Base-by-base conservation (phyloP, 2,888 invertebrate species). In the Drosophila barbarae region DNA sequence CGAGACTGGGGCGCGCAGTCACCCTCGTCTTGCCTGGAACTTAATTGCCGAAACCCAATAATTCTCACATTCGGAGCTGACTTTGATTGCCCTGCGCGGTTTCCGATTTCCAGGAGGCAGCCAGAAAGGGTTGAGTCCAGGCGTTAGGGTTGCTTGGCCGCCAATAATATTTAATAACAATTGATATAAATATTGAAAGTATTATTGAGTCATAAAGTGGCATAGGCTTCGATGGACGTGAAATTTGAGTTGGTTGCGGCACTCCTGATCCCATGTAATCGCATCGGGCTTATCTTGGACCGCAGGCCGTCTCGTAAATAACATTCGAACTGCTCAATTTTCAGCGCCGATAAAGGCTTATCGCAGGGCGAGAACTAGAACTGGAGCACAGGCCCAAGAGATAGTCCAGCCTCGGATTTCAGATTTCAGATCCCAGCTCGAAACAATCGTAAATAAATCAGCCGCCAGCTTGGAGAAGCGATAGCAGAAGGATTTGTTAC, bases 81-180 rank as follows among this genome's bases (percentile, higher is more conserved):
- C 57, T 66, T 66, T 84, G 81, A 84, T 79, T 84, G 81, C 76
- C 66, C 36, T 36, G 15, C 59, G 68, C 42, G 78, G 79, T 81
- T 71, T 80, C 73, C 68, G 32, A 73, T 79, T 84, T 71, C 84
- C 53, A 46, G 54, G 30, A 55, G 41, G 34, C 6, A 39, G 23
- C 23, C 13, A 7, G 36, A 28, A 57, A 26, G 52, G 69, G 51
- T 49, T 50, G 15, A 35, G 32, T 34, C 18, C 15, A 12, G 7
- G 13, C 21, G 42, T 35, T 49, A 53, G 81, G 79, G 71, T 84
- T 53, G 71, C 26, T 57, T 10, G 52, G 39, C 41, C 36, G 34
- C 47, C 75, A 70, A 75, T 74, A 77, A 84, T 79, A 83, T 86
- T 85, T 86, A 84, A 81, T 79, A 86, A 75, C 73, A 81, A 86